These are phyloP conservation scores for Penelope pileata DNA, from an alignment of 2,113 vertebrate species.

Conservation along the genomic window DNA sequence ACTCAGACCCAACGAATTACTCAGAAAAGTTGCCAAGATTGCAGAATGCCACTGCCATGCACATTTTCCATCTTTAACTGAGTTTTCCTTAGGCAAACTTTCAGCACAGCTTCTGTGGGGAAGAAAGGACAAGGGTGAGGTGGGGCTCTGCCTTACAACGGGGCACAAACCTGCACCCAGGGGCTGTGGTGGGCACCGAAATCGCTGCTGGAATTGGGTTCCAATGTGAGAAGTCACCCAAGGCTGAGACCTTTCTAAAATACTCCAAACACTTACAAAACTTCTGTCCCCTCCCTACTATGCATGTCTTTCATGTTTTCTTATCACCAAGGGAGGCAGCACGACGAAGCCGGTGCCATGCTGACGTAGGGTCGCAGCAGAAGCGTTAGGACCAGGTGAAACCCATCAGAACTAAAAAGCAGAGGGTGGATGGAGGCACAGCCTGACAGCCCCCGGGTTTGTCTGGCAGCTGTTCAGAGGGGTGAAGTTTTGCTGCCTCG, in stretches of 20 bases:
- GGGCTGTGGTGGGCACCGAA: not conserved
- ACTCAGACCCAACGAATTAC: not conserved
- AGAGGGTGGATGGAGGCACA: not conserved
- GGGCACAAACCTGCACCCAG: rapidly evolving
- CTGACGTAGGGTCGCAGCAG: not conserved
- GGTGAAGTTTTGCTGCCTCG: not conserved
- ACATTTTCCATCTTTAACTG: not conserved
- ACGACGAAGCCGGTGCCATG: not conserved
- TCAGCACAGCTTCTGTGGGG: not conserved
- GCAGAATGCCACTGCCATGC: rapidly evolving
- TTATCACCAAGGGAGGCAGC: not conserved
- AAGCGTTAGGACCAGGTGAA: not conserved
- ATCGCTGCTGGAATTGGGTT: not conserved
- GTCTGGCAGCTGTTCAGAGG: not conserved
- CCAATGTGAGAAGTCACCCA: not conserved
- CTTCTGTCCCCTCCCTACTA: not conserved
- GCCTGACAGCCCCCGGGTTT: rapidly evolving
- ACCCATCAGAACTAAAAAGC: not conserved
- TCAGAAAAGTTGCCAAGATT: rapidly evolving
- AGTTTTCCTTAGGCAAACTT: not conserved
- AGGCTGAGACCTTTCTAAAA: not conserved
- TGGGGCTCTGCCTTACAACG: not conserved
- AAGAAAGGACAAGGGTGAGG: rapidly evolving
- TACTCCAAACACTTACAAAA: no score
- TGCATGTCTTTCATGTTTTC: not conserved